These are phyloP conservation scores for Pseudococcus jackbeardsleyi DNA, from an alignment of 2,888 invertebrate species.

Conservation along the genomic window DNA sequence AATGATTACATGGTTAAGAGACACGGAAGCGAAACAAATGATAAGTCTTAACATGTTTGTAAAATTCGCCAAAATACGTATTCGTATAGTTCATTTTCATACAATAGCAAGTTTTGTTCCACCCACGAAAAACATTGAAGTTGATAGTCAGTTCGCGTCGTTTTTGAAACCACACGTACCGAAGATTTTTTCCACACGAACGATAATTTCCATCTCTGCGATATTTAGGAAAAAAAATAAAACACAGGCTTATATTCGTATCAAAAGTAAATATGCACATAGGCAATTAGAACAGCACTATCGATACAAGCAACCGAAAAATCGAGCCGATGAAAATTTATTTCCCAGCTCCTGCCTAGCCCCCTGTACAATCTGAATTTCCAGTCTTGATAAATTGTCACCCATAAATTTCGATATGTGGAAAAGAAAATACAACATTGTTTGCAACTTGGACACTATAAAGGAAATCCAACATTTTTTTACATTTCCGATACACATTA, in stretches of 20 bases:
- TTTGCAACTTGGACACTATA: constrained; percentile 9
- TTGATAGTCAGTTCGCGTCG: neutral
- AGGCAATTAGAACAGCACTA: neutral
- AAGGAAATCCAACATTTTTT: constrained; percentile 10
- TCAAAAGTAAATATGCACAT: neutral
- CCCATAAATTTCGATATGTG: constrained; percentile 2
- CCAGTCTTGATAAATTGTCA: neutral
- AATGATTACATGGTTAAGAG: neutral
- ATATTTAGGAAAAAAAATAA: neutral
- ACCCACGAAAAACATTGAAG: too few species aligned
- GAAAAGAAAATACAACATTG: neutral
- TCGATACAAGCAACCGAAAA: neutral
- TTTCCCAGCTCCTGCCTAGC: neutral
- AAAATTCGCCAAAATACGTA: neutral
- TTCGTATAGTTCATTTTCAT: neutral
- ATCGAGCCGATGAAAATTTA: neutral
- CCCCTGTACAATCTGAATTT: neutral
- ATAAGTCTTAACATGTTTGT: neutral
- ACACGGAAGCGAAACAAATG: neutral
- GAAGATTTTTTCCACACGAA: neutral
- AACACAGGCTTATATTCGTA: neutral
- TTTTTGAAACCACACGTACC: neutral
- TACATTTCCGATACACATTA: constrained; percentile 10
- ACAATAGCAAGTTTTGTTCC: neutral
- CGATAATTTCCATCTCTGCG: too few species aligned